phyloP scores from a whole-genome alignment of 2,113 vertebrate species.

The Callipepla squamata region DNA sequence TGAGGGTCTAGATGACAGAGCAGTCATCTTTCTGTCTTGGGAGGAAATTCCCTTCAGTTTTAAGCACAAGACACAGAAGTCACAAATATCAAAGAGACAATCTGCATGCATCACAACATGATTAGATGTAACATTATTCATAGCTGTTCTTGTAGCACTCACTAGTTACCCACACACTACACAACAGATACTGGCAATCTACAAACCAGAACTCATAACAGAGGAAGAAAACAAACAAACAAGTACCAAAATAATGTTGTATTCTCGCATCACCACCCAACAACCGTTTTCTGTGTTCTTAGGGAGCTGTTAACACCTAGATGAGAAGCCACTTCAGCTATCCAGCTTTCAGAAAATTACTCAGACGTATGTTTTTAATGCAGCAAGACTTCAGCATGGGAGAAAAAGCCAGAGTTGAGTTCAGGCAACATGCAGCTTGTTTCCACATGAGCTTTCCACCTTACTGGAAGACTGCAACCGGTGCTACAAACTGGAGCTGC shows the following conservation, averaged over 20 bases:
- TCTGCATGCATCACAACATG: accelerated
- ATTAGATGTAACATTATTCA: not conserved
- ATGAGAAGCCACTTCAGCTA: not conserved
- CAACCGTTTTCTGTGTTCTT: not conserved
- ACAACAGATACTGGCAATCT: not conserved
- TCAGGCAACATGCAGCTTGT: not conserved
- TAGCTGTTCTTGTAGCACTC: not conserved
- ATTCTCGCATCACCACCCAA: not conserved
- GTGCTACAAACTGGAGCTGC: not conserved
- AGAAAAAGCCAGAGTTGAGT: not conserved
- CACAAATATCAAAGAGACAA: not conserved
- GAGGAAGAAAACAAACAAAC: not conserved
- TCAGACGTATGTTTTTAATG: not conserved
- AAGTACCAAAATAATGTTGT: not conserved
- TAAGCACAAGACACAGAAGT: not conserved
- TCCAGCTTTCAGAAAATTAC: not conserved
- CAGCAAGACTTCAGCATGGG: not conserved
- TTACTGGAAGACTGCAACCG: not conserved
- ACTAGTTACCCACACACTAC: not conserved
- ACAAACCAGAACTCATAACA: not conserved
- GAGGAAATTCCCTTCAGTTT: not conserved
- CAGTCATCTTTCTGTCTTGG: not conserved
- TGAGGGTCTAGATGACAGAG: not conserved
- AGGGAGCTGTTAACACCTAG: not conserved
- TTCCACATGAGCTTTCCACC: not conserved